Base-by-base conservation (phyloP, 2,888 invertebrate genomes). In the Capitulum mitella region DNA sequence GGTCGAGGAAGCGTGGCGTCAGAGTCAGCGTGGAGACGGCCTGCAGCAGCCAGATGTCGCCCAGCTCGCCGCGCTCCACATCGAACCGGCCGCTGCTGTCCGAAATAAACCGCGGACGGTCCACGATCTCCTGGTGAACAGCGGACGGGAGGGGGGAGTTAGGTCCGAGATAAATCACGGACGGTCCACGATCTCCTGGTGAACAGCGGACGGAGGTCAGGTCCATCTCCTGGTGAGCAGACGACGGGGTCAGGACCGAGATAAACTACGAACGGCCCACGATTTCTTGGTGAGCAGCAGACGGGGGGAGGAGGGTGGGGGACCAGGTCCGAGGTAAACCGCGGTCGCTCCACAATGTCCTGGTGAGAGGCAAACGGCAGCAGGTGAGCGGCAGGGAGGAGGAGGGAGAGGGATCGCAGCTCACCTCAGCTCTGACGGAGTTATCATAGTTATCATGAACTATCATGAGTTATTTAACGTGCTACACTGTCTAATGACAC, bases 1-100 rank as follows among this genome's bases (percentile, higher is more conserved):
- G 86, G 83, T 90, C 90, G 82, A 92, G 86, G 84, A 92, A 89
- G 79, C 89, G 87, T 77, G 91, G 92, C 77, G 91, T 90, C 79
- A 89, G 87, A 78, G 90, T 89, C 81, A 92, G 86, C 80, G 91
- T 91, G 32, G 90, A 90, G 3, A 90, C 88, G 34, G 91, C 91
- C 22, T 89, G 89, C 82, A 91, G 85, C 81, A 91, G 85, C 87
- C 89, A 89, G 79, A 88, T 87, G 83, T 90, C 90, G 19, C 90
- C 86, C 78, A 89, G 84, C 81, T 89, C 88, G 76, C 89, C 89
- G 43, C 88, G 85, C 84, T 90, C 89, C 34, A 89, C 88, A 78
- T 88, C 87, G 81, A 88, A 88, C 79, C 87, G 84, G 64, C 83
- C 82, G 6, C 83, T 82, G 61, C 82, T 85, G 80, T 87, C 87